Evolutionary conservation across 2,888 invertebrate genomes (phyloP).

Genomic region (Polylopha cassiicola): DNA sequence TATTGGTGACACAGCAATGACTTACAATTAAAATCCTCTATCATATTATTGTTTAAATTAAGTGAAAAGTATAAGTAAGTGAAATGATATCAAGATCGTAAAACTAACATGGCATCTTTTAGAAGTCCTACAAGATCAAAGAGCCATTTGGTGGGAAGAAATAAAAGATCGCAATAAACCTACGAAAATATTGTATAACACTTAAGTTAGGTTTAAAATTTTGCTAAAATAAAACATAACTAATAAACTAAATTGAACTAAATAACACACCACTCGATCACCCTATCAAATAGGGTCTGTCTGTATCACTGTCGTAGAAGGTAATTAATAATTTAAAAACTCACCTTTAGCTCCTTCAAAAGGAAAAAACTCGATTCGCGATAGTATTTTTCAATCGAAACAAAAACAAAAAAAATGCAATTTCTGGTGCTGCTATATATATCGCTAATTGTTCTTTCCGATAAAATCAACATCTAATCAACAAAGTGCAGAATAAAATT

Average conservation of each 20-base stretch:
- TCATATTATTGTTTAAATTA: slow-evolving; percentile 53
- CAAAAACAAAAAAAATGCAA: slow-evolving; percentile 64
- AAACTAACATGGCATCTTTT: slow-evolving; percentile 64
- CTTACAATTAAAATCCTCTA: slow-evolving; percentile 64
- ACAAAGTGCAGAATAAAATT: slow-evolving; percentile 75
- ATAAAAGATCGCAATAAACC: slow-evolving; percentile 68
- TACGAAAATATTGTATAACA: slow-evolving; percentile 74
- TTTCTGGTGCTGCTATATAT: slow-evolving; percentile 68
- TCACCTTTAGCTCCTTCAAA: slow-evolving; percentile 52
- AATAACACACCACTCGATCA: slow-evolving; percentile 69
- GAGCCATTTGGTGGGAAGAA: slow-evolving; percentile 74
- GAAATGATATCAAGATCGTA: slow-evolving; percentile 53
- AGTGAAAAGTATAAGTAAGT: slow-evolving; percentile 45
- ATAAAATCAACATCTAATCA: slow-evolving; percentile 71
- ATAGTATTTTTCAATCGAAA: slow-evolving; percentile 42
- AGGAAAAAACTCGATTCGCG: slow-evolving; percentile 50
- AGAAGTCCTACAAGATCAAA: slow-evolving; percentile 43
- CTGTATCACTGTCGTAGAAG: slow-evolving; percentile 69
- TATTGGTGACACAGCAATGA: slow-evolving; percentile 76
- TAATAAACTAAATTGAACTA: slow-evolving; percentile 78
- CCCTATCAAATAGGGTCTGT: slow-evolving; percentile 68
- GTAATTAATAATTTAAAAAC: slow-evolving; percentile 63
- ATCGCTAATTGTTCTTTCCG: slow-evolving; percentile 59
- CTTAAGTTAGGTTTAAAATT: slow-evolving; percentile 75
- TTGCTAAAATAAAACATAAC: slow-evolving; percentile 78